phyloP scores from a whole-genome alignment of 2,888 invertebrate genomes.

The Caenorhabditis sulstoni region DNA sequence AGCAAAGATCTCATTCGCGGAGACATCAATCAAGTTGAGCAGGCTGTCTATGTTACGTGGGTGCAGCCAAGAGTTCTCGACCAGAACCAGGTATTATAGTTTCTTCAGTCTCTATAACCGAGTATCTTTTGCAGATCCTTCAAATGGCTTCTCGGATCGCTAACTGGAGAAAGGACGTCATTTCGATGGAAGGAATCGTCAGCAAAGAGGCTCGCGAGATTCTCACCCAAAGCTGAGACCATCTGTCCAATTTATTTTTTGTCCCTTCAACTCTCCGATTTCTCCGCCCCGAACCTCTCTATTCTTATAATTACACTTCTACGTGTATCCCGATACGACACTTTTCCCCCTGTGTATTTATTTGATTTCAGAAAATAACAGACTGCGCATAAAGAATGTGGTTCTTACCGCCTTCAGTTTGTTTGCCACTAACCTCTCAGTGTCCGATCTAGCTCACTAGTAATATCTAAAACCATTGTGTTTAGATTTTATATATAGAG shows the following conservation, averaged over 20 bases:
- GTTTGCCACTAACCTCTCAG: constrained; percentile 23
- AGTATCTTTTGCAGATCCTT: constrained; percentile 84
- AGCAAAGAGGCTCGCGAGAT: constrained; percentile 89
- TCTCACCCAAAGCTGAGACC: constrained; percentile 83
- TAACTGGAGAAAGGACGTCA: constrained; percentile 87
- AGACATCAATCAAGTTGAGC: constrained; percentile 83
- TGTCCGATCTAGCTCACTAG: constrained; percentile 22
- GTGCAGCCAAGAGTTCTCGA: constrained; percentile 90
- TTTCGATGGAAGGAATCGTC: constrained; percentile 86
- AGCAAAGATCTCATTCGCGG: constrained; percentile 93
- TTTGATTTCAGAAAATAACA: constrained; percentile 46
- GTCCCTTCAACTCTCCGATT: background rate
- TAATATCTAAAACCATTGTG: constrained; percentile 10
- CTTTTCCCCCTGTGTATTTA: constrained; percentile 43
- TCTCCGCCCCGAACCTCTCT: constrained; percentile 6
- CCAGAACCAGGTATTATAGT: constrained; percentile 84
- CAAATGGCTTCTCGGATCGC: constrained; percentile 87
- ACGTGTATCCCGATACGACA: constrained; percentile 45
- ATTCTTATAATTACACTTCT: constrained; percentile 34
- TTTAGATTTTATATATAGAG: background rate
- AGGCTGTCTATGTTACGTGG: constrained; percentile 89
- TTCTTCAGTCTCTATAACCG: background rate
- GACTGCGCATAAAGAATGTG: constrained; percentile 29
- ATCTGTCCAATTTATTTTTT: constrained; percentile 31
- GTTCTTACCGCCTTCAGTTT: constrained; percentile 6